phyloP scores from a whole-genome alignment of 2,888 invertebrate species.

The Orthosia gothica region DNA sequence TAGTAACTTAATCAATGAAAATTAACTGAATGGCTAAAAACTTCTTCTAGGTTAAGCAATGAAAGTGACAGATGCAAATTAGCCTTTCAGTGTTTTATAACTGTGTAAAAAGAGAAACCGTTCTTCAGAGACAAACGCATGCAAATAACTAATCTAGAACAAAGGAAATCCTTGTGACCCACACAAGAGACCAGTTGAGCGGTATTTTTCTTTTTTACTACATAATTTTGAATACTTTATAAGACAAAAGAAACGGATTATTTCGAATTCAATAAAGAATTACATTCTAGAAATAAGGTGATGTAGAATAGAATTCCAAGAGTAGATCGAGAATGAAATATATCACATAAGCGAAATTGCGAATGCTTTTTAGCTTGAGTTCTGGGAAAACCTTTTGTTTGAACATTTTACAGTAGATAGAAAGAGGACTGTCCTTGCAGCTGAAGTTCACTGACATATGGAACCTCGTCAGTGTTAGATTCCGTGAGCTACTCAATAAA shows the following conservation, averaged over 20 bases:
- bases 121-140: conserved; percentile 31
- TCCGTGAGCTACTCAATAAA: no score
- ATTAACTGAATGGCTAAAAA: no score
- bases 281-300: conserved; percentile 3
- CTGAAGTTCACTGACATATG: neutral
- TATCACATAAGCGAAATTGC: neutral
- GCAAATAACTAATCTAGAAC: conserved; percentile 45
- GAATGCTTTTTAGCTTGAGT: neutral
- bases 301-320: neutral
- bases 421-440: neutral
- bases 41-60: neutral
- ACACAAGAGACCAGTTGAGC: conserved; percentile 11
- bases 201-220: conserved; percentile 6
- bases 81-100: conserved; percentile 2
- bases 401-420: neutral
- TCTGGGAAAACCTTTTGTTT: neutral
- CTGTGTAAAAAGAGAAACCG: conserved; percentile 32
- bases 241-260: conserved; percentile 18
- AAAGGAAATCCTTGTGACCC: conserved; percentile 39
- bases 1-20: no score
- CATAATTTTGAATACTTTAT: conserved; percentile 7
- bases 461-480: no score
- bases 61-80: conserved; percentile 16
- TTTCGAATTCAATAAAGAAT: conserved; percentile 20
- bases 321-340: neutral